These are phyloP conservation scores for Ricordea florida DNA, from an alignment of 92 coral and sea anemone species.

Conservation along the genomic window DNA sequence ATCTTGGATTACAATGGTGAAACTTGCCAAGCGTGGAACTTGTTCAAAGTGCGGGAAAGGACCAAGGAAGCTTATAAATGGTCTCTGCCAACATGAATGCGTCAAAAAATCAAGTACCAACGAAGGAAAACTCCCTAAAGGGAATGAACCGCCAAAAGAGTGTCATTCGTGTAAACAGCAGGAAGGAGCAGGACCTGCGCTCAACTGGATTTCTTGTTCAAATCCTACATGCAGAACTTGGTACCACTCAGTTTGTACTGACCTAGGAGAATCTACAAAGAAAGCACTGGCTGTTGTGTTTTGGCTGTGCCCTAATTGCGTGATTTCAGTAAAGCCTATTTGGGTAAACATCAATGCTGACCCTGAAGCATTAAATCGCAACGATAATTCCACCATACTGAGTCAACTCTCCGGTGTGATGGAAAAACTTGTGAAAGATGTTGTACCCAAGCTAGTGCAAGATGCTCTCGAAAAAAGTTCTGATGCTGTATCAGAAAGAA, in stretches of 20 bases:
- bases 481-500: neutral
- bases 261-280: conserved; percentile 4
- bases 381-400: neutral
- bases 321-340: neutral
- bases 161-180: conserved; percentile 3
- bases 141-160: neutral
- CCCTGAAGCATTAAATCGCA: neutral
- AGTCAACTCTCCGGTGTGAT: neutral
- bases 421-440: neutral
- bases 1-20: neutral
- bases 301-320: neutral
- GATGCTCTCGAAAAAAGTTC: neutral
- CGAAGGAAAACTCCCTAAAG: neutral
- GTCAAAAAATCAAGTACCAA: neutral
- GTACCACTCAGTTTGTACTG: conserved; percentile 13
- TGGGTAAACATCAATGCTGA: conserved; percentile 3
- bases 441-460: conserved; percentile 9
- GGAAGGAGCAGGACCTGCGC: neutral
- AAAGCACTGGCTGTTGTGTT: conserved; percentile 1
- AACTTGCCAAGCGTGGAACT: neutral
- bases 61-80: neutral
- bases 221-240: neutral
- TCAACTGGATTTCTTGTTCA: conserved; percentile 6
- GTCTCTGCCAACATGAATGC: conserved; percentile 5
- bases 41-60: conserved; percentile 7